Conservation (phyloP, 2,888 invertebrate species). For the Anorthoa munda region DNA sequence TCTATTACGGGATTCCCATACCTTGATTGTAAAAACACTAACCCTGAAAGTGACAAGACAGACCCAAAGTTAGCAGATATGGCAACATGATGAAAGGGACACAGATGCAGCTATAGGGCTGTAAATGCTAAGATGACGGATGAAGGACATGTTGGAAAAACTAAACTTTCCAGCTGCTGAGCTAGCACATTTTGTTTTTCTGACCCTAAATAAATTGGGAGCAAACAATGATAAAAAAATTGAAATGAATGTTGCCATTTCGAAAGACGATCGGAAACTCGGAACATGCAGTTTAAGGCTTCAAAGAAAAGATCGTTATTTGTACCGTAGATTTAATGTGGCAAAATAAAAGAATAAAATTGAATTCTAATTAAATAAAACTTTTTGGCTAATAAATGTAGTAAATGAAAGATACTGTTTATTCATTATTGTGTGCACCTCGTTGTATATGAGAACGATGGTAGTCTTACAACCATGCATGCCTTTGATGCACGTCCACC, state of each 20-base stretch:
- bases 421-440: constrained; percentile 41
- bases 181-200: too few species aligned
- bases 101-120: not conserved
- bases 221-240: not conserved
- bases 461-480: constrained; percentile 10
- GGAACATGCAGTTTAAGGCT: not conserved
- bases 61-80: not conserved
- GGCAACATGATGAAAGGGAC: too few species aligned
- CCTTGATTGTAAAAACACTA: constrained; percentile 44
- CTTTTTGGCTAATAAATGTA: not conserved
- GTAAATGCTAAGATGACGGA: not conserved
- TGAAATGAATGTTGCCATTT: not conserved
- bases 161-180: not conserved
- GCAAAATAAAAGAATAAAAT: not conserved
- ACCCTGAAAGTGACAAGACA: constrained; percentile 30
- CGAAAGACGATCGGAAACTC: not conserved
- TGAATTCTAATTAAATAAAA: not conserved
- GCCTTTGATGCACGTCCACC: constrained; percentile 5
- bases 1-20: constrained; percentile 51
- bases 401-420: constrained; percentile 66
- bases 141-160: not conserved
- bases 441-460: constrained; percentile 5
- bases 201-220: not conserved
- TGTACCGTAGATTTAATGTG: not conserved
- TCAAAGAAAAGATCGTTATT: not conserved